phyloP scores from a whole-genome alignment of 2,113 vertebrate genomes.

The Odontesthes bonariensis region DNA sequence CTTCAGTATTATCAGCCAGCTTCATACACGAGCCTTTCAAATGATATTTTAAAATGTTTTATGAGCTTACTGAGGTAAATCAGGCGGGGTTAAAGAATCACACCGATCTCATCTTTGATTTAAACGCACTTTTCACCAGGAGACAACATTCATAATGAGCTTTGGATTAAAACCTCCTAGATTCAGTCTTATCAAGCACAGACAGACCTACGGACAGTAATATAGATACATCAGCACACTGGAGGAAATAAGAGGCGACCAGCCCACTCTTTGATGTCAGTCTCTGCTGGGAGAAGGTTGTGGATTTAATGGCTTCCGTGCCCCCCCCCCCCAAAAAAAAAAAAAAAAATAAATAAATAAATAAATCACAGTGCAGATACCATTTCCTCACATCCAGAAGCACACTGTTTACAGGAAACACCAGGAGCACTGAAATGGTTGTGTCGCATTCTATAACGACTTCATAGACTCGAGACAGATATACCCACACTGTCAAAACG shows the following conservation, averaged over 20 bases:
- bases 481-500: slow-evolving; percentile 4
- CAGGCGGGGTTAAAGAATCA: not conserved
- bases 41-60: not conserved
- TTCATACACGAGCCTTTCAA: not conserved
- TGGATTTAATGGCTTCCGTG: slow-evolving; percentile 8
- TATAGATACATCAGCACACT: slow-evolving; percentile 14
- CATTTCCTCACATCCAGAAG: slow-evolving; percentile 21
- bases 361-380: slow-evolving; percentile 31
- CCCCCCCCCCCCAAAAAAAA: too few relatives aligned
- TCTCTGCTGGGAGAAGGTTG: slow-evolving; percentile 39
- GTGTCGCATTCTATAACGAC: not conserved
- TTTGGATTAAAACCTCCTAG: slow-evolving; percentile 20
- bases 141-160: slow-evolving; percentile 1
- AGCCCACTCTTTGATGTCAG: slow-evolving; percentile 46
- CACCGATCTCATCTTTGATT: not conserved
- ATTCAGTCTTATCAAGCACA: slow-evolving; percentile 20
- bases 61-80: not conserved
- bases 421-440: slow-evolving; percentile 1
- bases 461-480: too few relatives aligned
- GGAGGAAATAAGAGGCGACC: slow-evolving; percentile 19
- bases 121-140: not conserved
- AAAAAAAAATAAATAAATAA: too few relatives aligned
- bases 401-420: slow-evolving; percentile 18
- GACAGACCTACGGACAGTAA: slow-evolving; percentile 17
- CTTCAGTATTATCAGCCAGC: not conserved